Base-by-base conservation (phyloP, 2,888 invertebrate genomes). In the Stenichneumon culpator region DNA sequence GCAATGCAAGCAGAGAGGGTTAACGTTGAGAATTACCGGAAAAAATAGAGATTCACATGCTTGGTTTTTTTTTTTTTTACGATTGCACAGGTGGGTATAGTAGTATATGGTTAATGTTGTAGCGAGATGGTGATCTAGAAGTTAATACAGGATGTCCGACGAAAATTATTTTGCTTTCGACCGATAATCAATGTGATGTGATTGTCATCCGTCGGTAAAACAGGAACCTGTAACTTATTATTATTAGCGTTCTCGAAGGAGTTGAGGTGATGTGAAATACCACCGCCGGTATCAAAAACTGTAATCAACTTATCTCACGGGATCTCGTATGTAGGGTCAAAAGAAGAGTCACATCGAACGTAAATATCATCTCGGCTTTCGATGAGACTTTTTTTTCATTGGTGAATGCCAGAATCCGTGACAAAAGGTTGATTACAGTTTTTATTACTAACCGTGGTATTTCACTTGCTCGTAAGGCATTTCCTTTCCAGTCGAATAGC, bases 1-100 rank as follows among this genome's bases (percentile, higher is more conserved):
- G 92, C 91, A 92, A 93, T 92, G 91, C 92, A 93, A 92, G 92
- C 92, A 92, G 88, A 92, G 90, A 90, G 91, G 90, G 88, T 92
- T 91, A 90, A 91, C 91, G 90, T 87, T 86, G 83, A 89, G 87
- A 87, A 86, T 87, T 87, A 90, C 90, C 88, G 91, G 89, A 92
- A 89, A 92, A 87, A 89, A 73, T 75, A 85, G 75, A 82, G 28
- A 50, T 79, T 78, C 50, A 68, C 74, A 67, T 60, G 47, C 72
- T 22, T 57, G 74, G 3, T 72, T 72, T 54, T 52, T 72, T 84
- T 39, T 39, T 25, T 69, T 73, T 54, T 68, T 39, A 67, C 52
- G 36, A 54, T 69, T 44, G 47, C 36, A 63, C 47, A 69, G 60
- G 47, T 70, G 60, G 67, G 44, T 16, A 60, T 47, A 69, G 60